These are phyloP conservation scores for Pammene aurita DNA, from an alignment of 2,888 invertebrate species.

Conservation along the genomic window DNA sequence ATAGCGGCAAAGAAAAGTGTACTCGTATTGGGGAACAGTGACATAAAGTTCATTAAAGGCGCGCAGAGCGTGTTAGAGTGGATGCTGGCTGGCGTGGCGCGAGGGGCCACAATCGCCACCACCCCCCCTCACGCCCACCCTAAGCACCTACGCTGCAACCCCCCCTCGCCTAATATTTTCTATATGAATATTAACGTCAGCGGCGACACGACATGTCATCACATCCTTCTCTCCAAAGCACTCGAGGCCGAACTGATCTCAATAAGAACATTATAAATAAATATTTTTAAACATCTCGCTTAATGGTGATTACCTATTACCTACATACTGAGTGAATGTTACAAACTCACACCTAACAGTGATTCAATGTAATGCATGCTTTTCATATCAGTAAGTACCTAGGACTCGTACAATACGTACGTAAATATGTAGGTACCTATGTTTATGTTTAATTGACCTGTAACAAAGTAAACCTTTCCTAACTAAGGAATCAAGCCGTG, in stretches of 20 bases:
- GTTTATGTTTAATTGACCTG: too few species aligned
- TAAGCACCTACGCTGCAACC: slow-evolving; percentile 43
- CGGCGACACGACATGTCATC: slow-evolving; percentile 52
- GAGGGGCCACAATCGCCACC: slow-evolving; percentile 61
- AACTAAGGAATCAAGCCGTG: too few species aligned
- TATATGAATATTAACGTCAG: slow-evolving; percentile 68
- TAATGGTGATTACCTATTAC: too few species aligned
- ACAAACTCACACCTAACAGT: too few species aligned
- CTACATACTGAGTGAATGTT: too few species aligned
- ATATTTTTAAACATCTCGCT: neutral
- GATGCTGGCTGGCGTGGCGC: slow-evolving; percentile 65
- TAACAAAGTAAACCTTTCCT: too few species aligned
- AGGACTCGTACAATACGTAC: too few species aligned
- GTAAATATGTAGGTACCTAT: too few species aligned
- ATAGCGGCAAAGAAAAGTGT: slow-evolving; percentile 80
- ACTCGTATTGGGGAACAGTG: slow-evolving; percentile 78
- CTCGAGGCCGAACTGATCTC: slow-evolving; percentile 10
- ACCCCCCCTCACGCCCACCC: slow-evolving; percentile 46
- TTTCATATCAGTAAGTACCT: too few species aligned
- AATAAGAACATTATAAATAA: slow-evolving; percentile 7
- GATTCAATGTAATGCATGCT: too few species aligned
- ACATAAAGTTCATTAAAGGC: slow-evolving; percentile 83
- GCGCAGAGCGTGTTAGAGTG: slow-evolving; percentile 79
- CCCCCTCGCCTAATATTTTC: slow-evolving; percentile 69
- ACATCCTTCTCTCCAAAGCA: slow-evolving; percentile 44